These are phyloP conservation scores for Sesamia nonagrioides DNA, from an alignment of 1,140 invertebrate species.

Conservation along the genomic window DNA sequence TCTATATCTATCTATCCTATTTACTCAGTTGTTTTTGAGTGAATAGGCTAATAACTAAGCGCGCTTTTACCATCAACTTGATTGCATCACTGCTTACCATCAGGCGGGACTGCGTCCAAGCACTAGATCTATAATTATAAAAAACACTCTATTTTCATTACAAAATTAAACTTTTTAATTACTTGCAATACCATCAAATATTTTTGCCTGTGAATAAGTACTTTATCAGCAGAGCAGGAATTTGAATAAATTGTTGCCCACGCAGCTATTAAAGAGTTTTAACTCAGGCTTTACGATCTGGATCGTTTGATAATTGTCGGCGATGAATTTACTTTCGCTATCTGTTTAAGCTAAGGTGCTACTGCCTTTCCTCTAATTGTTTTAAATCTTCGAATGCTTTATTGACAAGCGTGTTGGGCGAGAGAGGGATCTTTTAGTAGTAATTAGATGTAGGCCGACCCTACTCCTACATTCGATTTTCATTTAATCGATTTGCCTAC, in stretches of 20 bases:
- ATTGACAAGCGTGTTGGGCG: constrained; percentile 4
- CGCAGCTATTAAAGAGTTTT: constrained; percentile 67
- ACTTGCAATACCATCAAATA: constrained; percentile 42
- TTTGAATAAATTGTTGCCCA: constrained; percentile 65
- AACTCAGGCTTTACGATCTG: constrained; percentile 64
- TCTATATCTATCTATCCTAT: no score
- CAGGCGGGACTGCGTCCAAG: no score
- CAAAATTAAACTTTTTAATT: constrained; percentile 28
- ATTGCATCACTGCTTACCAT: no score
- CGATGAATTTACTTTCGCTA: constrained; percentile 64
- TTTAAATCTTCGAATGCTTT: constrained; percentile 34
- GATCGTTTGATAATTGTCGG: constrained; percentile 65
- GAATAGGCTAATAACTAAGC: no score
- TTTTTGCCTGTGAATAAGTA: constrained; percentile 48
- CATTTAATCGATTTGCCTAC: no score
- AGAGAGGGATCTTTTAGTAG: not conserved
- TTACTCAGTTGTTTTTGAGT: no score
- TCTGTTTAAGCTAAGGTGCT: constrained; percentile 62
- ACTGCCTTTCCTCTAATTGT: constrained; percentile 58
- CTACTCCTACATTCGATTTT: not conserved
- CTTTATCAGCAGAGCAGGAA: constrained; percentile 60
- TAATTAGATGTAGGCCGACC: not conserved
- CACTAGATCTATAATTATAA: no score
- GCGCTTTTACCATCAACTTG: no score
- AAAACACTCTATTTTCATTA: not conserved